Evolutionary conservation across 1,140 invertebrate species (phyloP), one percentile per base, ranked within the genome.

Genomic region (Limonius californicus): DNA sequence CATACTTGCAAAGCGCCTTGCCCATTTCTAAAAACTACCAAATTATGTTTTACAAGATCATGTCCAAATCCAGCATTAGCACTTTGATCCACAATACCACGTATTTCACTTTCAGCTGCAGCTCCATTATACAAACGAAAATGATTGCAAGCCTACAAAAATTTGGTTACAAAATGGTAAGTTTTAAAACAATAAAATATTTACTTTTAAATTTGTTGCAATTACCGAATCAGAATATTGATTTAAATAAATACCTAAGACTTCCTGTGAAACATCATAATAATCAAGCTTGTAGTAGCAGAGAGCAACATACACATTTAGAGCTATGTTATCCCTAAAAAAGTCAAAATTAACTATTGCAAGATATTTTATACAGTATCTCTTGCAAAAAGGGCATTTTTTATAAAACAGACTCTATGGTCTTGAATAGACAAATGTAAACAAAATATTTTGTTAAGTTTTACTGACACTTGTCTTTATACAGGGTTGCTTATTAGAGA

Each of bases 221-320:
- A 96, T 94, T 0, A 93, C 92, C 63, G 95, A 98, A 67, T 97
- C 95, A 2, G 94, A 88, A 80, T 90, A 90, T 72, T 95, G 90
- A 71, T 94, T 89, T 11, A 99, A 80, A 78, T 99, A 99, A 1
- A 96, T 88, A 47, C 91, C 89, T 1, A 99, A 79, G 11, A 98
- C 94, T 81, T 99, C 96, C 81, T 98, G 90, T 1, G 92, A 93
- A 18, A 92, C 90, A 70, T 93, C 91, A 70, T 91, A 93, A 72
- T 92, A 92, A 78, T 98, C 97, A 54, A 98, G 77, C 77, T 99
- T 99, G 76, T 99, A 99, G 76, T 98, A 99, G 71, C 97, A 99
- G 7, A 99, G 78, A 0, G 96, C 97, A 57, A 99, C 89, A 77
- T 99, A 99, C 7, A 99, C 94, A 79, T 98, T 98, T 45, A 99